Evolutionary conservation across 2,113 vertebrate genomes (phyloP).

Genomic region (Tylochromis polylepis): DNA sequence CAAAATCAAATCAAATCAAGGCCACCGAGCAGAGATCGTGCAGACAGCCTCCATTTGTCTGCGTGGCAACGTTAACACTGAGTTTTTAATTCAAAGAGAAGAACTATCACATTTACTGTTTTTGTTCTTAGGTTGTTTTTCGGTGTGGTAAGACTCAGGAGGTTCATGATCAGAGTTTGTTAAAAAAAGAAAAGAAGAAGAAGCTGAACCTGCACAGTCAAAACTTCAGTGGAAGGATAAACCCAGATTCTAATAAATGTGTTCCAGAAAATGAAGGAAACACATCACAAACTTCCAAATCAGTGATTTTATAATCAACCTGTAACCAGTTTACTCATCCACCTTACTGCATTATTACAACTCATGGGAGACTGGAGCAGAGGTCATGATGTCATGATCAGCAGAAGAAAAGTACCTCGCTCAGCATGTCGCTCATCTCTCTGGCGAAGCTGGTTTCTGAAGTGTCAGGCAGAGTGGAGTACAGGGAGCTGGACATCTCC

Average conservation of each 20-base stretch:
- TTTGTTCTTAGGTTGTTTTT: neutral
- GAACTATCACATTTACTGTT: neutral
- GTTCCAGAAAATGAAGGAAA: too few species aligned
- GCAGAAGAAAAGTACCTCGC: constrained; percentile 26
- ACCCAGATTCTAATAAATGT: too few species aligned
- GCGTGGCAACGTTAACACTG: neutral
- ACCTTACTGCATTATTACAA: neutral
- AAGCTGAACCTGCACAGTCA: neutral
- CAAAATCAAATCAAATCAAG: too few species aligned
- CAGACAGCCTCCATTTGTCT: neutral
- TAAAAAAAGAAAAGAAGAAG: neutral
- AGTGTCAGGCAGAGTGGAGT: constrained; percentile 81
- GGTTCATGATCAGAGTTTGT: neutral
- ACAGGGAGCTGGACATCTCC: constrained; percentile 74
- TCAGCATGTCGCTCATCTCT: constrained; percentile 58
- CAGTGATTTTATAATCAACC: too few species aligned
- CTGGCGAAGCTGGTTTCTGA: constrained; percentile 81
- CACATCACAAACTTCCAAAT: too few species aligned
- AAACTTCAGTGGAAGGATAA: too few species aligned
- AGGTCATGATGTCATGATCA: neutral
- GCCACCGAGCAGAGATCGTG: neutral
- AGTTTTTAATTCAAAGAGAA: neutral
- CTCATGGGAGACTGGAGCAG: neutral
- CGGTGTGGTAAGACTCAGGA: neutral
- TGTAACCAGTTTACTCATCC: too few species aligned